Evolutionary conservation across 2,113 vertebrate species (phyloP), one percentile per base, ranked within the genome.

Genomic region (Cottus gobio): DNA sequence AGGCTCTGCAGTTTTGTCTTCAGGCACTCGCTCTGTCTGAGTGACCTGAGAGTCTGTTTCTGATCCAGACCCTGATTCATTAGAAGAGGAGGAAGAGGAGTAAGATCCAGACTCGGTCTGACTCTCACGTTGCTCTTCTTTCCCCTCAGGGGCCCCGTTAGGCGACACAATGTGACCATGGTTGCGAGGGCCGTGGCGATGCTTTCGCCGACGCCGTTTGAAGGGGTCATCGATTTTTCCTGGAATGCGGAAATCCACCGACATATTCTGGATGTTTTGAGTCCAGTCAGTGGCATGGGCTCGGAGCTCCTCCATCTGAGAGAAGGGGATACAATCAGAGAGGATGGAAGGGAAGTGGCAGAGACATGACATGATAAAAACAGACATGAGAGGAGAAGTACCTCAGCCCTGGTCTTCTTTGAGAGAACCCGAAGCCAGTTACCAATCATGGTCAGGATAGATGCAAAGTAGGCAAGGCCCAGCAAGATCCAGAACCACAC

Each of bases 401-500:
- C 95, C 94, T 95, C 95, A 77, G 94, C 97, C 77, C 95, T 92
- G 1, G 97, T 97, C 73, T 96, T 97, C 80, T 95, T 95, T 13
- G 95, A 96, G 57, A 98, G 90, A 9, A 95, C 96, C n/a, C 96
- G 92, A 31, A 98, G 90, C 97, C 97, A 97, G 92, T 97, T 97
- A 26, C 96, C 96, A 34, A 98, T 97, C 96, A 97, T 97, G 30
- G 96, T 93, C 71, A 98, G 93, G 83, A 98, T 94, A 0, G 97
- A 97, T 34, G 96, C 97, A 68, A 98, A 98, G 92, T 98, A 98
- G 73, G 97, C 97, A 62, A 98, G 90, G 67, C 97, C 97, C 15
- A 98, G 83, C 31, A 98, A 90, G 84, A 98, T 96, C 97, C 97
- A 98, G 90, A 98, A 96, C 96, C 96, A 97, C 71, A 97, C 97